Evolutionary conservation across 2,113 vertebrate genomes (phyloP), one percentile per base, ranked within the genome.

Genomic region (Callipepla squamata): DNA sequence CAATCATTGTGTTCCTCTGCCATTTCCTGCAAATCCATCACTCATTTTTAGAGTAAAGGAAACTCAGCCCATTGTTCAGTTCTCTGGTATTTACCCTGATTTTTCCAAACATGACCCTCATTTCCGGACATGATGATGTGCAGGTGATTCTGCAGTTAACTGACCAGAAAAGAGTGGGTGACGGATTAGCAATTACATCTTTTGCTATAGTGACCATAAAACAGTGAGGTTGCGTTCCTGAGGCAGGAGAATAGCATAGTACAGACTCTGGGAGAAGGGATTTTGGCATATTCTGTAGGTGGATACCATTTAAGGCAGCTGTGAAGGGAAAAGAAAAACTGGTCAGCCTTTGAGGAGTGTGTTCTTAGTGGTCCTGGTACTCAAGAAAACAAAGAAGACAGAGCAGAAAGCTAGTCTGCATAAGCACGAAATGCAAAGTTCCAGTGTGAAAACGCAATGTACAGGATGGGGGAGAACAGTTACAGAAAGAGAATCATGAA

Each of bases 1-100:
- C 25, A 53, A 5, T 10, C 42, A 28, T 79, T 50, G 17, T 32
- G 53, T 66, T 45, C 59, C 20, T 62, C 47, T 1, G 7, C 1
- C 1, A 0, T 26, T 50, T 79, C 30, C 74, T 4, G 2, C 57
- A 59, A 59, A 51, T 0, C 1, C 0, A 0, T 92, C 80, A 16
- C 14, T 32, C 1, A 0, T 1, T 1, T n/a, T 28, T 50, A 21
- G 19, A 67, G 44, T 1, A 21, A 42, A 68, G 76, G 34, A 45
- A 59, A 42, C 1, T 2, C 5, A 5, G 10, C 3, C 19, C 62
- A 68, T 61, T 1, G 18, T 26, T 11, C 57, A 51, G 20, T 2
- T 1, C 0, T 0, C 7, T 51, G 78, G 22, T 45, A 3, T 45
- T 62, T 65, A 30, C 7, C 22, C 38, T 48, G 32, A n/a, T 57